These are phyloP conservation scores for Apostichopus californicus DNA, from an alignment of 35 echinoderm and acorn worm species.

Conservation along the genomic window DNA sequence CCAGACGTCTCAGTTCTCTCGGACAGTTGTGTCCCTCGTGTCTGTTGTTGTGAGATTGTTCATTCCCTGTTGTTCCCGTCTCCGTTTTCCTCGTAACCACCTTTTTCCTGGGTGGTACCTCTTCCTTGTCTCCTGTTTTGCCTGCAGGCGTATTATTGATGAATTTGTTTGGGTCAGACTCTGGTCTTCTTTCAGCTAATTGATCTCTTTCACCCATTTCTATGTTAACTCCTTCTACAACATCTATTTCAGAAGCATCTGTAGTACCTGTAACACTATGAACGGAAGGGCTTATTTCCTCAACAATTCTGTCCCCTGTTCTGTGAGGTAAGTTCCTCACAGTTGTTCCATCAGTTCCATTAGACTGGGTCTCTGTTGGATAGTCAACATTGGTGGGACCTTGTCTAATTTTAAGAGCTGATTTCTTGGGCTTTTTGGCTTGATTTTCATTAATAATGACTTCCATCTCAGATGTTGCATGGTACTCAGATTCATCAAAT, in stretches of 20 bases:
- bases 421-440: neutral
- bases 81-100: neutral
- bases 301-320: neutral
- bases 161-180: too few species aligned
- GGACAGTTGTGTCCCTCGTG: conserved; percentile 47
- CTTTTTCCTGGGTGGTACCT: neutral
- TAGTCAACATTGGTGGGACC: neutral
- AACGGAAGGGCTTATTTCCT: neutral
- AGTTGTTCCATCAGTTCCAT: neutral
- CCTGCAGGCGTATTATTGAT: neutral
- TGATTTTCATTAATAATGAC: neutral
- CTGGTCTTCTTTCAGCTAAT: neutral
- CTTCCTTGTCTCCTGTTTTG: neutral
- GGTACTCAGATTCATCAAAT: neutral
- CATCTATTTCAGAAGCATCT: neutral
- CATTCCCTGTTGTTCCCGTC: neutral
- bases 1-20: conserved; percentile 20
- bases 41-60: neutral
- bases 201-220: neutral
- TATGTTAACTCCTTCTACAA: neutral
- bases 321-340: neutral
- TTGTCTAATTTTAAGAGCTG: neutral
- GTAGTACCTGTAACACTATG: neutral
- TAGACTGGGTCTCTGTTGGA: neutral
- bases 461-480: neutral